Evolutionary conservation across 2,888 invertebrate species (phyloP).

Genomic region (Eupsilia transversa): DNA sequence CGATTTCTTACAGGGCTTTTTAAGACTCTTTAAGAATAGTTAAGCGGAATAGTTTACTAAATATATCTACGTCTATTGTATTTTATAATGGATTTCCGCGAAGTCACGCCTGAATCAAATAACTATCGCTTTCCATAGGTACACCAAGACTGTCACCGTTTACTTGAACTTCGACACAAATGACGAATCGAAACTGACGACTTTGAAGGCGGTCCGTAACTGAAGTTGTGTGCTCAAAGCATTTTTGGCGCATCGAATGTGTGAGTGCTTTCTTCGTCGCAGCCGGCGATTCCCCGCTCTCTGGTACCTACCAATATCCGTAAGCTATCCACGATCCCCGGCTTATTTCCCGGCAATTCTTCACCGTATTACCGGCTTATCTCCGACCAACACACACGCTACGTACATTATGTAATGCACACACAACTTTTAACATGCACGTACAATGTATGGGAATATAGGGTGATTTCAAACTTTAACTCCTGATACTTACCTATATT

Average conservation of each 20-base stretch:
- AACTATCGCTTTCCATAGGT: neutral
- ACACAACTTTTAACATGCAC: constrained; percentile 3
- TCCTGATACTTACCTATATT: no score
- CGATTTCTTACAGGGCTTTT: no score
- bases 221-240: neutral
- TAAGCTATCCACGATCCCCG: constrained; percentile 32
- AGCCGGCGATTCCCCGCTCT: neutral
- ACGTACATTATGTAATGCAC: constrained; percentile 19
- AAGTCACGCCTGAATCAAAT: no score
- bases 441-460: neutral
- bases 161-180: neutral
- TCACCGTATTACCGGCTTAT: constrained; percentile 53
- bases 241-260: neutral
- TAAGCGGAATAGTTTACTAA: no score
- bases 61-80: no score
- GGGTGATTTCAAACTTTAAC: neutral
- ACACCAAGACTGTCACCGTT: neutral
- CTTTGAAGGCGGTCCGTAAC: neutral
- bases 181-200: neutral
- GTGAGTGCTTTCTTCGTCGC: no score
- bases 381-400: constrained; percentile 20
- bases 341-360: constrained; percentile 39
- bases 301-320: constrained; percentile 17
- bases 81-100: no score
- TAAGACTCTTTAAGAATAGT: no score